phyloP scores from a whole-genome alignment of 2,888 invertebrate genomes.

The Argynnis bischoffii region DNA sequence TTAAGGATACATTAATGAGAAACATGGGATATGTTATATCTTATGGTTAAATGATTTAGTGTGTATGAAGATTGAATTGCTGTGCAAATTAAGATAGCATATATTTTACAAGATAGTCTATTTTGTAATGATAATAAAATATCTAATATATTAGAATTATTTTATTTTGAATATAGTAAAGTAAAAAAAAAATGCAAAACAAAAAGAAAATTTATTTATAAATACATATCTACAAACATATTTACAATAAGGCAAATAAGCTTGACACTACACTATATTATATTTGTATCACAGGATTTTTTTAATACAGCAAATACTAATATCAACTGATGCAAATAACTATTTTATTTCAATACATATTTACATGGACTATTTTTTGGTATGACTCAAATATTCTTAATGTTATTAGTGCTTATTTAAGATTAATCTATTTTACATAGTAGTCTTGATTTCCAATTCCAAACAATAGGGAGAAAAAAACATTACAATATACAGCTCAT shows the following conservation, averaged over 20 bases:
- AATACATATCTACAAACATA: not conserved
- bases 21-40: constrained; percentile 94
- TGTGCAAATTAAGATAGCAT: not conserved
- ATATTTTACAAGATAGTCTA: constrained; percentile 1
- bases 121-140: not conserved
- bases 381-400: not conserved
- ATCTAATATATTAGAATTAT: not conserved
- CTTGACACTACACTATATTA: constrained; percentile 7
- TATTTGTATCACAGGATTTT: constrained; percentile 9
- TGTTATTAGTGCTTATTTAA: not conserved
- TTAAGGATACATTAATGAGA: constrained; percentile 92
- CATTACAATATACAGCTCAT: not conserved
- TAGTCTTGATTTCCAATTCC: too few relatives aligned
- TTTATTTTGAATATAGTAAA: not conserved
- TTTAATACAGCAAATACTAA: not conserved
- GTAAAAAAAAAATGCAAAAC: constrained; percentile 7
- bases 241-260: constrained; percentile 1
- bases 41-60: constrained; percentile 83
- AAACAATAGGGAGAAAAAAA: not conserved
- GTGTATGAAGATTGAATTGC: not conserved
- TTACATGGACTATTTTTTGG: not conserved
- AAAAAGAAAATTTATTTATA: constrained; percentile 2
- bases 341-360: not conserved
- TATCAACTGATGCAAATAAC: not conserved
- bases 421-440: not conserved